Conservation (phyloP, 1,140 invertebrate species). For the Drosophila novamexicana region DNA sequence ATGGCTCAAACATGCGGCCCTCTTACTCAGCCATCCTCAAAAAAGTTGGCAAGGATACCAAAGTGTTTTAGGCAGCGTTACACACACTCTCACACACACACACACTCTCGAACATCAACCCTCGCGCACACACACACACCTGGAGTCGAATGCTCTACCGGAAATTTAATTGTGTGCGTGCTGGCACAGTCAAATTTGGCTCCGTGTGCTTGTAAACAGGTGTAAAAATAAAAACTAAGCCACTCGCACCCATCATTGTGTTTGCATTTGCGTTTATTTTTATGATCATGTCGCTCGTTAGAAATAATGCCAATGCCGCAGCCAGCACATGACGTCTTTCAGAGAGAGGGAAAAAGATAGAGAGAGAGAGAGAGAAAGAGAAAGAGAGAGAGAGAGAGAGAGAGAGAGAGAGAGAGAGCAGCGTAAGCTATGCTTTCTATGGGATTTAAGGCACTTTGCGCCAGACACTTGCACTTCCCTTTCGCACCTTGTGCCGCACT, state of each 20-base stretch:
- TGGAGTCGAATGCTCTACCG: conserved; percentile 64
- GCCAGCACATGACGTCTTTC: conserved; percentile 37
- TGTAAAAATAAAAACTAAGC: conserved; percentile 83
- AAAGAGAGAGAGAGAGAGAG: conserved; percentile 14
- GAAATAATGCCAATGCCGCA: conserved; percentile 71
- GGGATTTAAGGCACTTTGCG: conserved; percentile 77
- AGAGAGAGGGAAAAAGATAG: not conserved
- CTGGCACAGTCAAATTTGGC: conserved; percentile 70
- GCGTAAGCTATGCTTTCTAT: conserved; percentile 24
- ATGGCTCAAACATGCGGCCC: conserved; percentile 73
- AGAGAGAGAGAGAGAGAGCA: conserved; percentile 11
- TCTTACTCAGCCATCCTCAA: conserved; percentile 27
- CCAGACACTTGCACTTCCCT: conserved; percentile 11
- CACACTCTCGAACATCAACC: not conserved
- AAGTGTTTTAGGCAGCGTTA: conserved; percentile 55
- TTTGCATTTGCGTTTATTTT: conserved; percentile 81
- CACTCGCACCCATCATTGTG: conserved; percentile 67
- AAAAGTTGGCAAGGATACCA: conserved; percentile 66
- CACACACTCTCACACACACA: not conserved
- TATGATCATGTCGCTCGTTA: conserved; percentile 82
- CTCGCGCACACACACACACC: conserved; percentile 8
- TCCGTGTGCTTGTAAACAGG: conserved; percentile 74
- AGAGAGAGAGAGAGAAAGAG: not conserved
- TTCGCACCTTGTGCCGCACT: not conserved
- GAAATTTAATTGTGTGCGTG: conserved; percentile 83